phyloP scores from a whole-genome alignment of 2,797 vertebrate species.

The Tapirus indicus region DNA sequence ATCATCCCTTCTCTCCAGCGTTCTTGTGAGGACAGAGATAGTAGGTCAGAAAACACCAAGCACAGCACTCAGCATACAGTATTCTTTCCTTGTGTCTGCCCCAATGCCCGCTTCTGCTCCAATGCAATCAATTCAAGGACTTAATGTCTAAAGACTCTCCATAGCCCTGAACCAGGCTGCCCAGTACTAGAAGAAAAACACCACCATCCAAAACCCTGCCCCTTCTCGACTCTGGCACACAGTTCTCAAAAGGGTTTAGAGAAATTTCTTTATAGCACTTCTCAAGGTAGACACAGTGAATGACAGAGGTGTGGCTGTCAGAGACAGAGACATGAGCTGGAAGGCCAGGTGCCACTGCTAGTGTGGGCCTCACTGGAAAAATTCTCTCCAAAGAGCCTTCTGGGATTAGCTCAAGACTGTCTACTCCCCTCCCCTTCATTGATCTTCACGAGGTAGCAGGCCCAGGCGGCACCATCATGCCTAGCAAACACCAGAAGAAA shows the following conservation, averaged over 20 bases:
- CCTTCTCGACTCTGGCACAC: background rate
- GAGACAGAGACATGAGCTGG: background rate
- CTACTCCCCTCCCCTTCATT: background rate
- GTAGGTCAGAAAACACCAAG: conserved; percentile 37
- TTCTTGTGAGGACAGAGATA: background rate
- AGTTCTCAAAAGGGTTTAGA: conserved; percentile 33
- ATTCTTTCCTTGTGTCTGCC: background rate
- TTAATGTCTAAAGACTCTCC: conserved; percentile 5
- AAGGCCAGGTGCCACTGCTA: conserved; percentile 4
- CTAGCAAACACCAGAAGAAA: conserved; percentile 38
- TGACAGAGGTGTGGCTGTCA: conserved; percentile 41
- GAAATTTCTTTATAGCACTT: conserved; percentile 19
- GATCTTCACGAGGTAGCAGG: conserved; percentile 6
- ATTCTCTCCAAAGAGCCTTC: background rate
- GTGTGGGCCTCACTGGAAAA: background rate
- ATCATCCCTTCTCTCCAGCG: conserved; percentile 3
- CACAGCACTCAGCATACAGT: background rate
- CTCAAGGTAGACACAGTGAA: conserved; percentile 24
- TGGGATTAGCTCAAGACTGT: background rate
- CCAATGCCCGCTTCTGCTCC: background rate
- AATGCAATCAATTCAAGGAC: conserved; percentile 6
- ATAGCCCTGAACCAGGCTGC: background rate
- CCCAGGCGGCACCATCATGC: background rate
- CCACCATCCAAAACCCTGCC: background rate
- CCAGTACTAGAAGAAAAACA: background rate